phyloP scores from a whole-genome alignment of 2,888 invertebrate genomes.

The Gnatocerus cornutus region DNA sequence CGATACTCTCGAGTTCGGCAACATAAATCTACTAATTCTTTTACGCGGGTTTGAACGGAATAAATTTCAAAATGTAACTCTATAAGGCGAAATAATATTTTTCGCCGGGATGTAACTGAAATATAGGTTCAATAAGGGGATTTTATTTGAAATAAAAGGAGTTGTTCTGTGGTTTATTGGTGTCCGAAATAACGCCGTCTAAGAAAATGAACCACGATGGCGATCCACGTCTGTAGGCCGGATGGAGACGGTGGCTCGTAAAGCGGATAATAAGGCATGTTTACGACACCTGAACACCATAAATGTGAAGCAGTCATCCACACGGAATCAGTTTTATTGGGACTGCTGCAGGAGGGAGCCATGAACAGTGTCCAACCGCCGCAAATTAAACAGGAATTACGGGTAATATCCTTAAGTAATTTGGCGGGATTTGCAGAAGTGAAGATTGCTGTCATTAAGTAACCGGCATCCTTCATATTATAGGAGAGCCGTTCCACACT shows the following conservation, averaged over 20 bases:
- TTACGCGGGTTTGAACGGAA: conserved; percentile 17
- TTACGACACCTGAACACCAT: conserved; percentile 68
- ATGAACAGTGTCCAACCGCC: conserved; percentile 28
- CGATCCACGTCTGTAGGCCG: conserved; percentile 43
- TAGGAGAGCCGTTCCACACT: conserved; percentile 20
- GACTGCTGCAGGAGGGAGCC: conserved; percentile 25
- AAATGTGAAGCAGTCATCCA: conserved; percentile 65
- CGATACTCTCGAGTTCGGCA: neutral
- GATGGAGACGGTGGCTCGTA: conserved; percentile 63
- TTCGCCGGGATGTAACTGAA: conserved; percentile 31
- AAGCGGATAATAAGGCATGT: conserved; percentile 69
- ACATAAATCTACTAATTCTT: conserved; percentile 19
- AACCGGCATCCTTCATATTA: conserved; percentile 43
- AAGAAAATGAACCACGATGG: conserved; percentile 61
- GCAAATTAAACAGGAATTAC: conserved; percentile 50
- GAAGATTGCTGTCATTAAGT: conserved; percentile 49
- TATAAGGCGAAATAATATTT: conserved; percentile 33
- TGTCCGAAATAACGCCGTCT: conserved; percentile 63
- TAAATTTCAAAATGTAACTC: conserved; percentile 22
- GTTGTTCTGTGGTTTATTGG: conserved; percentile 61
- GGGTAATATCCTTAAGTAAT: conserved; percentile 47
- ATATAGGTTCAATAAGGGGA: conserved; percentile 51
- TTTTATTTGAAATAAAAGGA: conserved; percentile 60
- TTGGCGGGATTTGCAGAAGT: conserved; percentile 48
- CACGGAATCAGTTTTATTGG: conserved; percentile 54